Percentiles rank a stretch among this genome's conserved stretches.
Conservation (phyloP, 2,113 vertebrate genomes). For the Phyllostomus hastatus region DNA sequence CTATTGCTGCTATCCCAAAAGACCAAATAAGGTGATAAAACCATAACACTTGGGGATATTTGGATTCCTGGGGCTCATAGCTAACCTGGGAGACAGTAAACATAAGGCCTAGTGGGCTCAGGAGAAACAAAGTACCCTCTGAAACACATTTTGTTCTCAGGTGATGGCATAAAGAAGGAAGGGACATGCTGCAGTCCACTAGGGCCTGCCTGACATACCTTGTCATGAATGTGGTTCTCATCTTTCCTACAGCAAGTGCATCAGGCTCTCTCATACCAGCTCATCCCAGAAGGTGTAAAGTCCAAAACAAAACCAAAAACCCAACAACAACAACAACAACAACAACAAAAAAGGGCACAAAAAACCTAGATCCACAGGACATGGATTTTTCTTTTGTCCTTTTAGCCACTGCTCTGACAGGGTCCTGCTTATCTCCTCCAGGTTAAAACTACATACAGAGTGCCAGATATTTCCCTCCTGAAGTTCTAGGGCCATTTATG, state of each 20-base stretch:
- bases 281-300: not conserved
- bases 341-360: too few relatives aligned
- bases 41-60: not conserved
- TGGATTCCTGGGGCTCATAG: not conserved
- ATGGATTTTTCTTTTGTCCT: not conserved
- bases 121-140: not conserved
- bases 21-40: not conserved
- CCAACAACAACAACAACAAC: too few relatives aligned
- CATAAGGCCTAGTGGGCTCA: not conserved
- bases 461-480: not conserved
- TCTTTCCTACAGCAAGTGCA: not conserved
- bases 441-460: not conserved
- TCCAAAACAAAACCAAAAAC: not conserved
- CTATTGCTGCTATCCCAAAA: not conserved
- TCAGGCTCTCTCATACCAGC: not conserved
- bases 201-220: not conserved
- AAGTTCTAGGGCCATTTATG: constrained; percentile 30
- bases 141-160: not conserved
- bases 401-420: not conserved
- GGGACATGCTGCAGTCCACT: accelerated
- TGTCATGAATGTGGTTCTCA: not conserved
- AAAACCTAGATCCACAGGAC: not conserved
- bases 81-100: not conserved
- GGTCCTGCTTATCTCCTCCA: not conserved
- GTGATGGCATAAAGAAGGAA: not conserved